These are phyloP conservation scores for Nasua narica DNA, from an alignment of 2,797 vertebrate genomes.

Conservation along the genomic window DNA sequence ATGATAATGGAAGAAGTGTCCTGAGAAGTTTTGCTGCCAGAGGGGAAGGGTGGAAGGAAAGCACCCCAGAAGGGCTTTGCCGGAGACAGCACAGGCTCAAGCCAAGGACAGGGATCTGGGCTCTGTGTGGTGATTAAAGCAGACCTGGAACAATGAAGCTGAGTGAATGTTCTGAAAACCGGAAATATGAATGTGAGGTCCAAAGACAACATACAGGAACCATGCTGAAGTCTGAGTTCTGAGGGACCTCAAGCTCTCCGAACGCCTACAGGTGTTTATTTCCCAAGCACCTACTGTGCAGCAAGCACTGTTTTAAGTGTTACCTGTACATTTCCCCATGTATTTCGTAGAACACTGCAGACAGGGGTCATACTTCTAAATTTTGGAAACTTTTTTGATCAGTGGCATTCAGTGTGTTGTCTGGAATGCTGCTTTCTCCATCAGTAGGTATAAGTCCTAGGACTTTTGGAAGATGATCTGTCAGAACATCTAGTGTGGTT, in stretches of 20 bases:
- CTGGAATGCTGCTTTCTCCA: conserved; percentile 84
- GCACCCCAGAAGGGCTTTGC: neutral
- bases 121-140: neutral
- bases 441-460: conserved; percentile 84
- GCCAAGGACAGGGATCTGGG: neutral
- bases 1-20: neutral
- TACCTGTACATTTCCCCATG: rapidly evolving
- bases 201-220: neutral
- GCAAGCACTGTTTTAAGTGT: neutral
- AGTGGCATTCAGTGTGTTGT: conserved; percentile 82
- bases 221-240: neutral
- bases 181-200: neutral
- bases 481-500: conserved; percentile 86
- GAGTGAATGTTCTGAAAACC: neutral
- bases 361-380: neutral
- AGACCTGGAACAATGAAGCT: neutral
- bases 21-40: neutral
- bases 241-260: neutral
- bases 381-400: neutral
- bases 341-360: too few relatives aligned
- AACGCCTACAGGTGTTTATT: neutral
- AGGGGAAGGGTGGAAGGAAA: neutral
- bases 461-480: conserved; percentile 88
- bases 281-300: neutral
- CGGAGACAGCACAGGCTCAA: rapidly evolving